A percentile compares a stretch with the other conserved stretches of the same genome.
Evolutionary conservation across 2,797 vertebrate genomes (phyloP).

Genomic region (Anabas testudineus): DNA sequence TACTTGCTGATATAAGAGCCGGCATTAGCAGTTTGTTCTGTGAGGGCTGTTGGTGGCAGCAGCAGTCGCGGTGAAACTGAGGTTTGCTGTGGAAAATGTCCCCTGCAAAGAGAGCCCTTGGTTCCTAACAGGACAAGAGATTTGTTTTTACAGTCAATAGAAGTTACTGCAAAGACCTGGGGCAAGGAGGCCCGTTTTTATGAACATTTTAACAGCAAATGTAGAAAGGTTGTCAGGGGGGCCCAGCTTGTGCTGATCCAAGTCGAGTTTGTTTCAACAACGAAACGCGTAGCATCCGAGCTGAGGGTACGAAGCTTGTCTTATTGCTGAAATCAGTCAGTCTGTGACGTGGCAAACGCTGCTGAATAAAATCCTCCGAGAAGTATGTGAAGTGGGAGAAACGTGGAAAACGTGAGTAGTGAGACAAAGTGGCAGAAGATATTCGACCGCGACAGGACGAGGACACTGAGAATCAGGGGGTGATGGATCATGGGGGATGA

Average conservation of each 20-base stretch:
- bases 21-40: slow-evolving; percentile 50
- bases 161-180: slow-evolving; percentile 53
- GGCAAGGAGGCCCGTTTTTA: slow-evolving; percentile 33
- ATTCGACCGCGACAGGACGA: slow-evolving; percentile 34
- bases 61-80: slow-evolving; percentile 68
- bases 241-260: slow-evolving; percentile 28
- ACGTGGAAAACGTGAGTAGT: slow-evolving; percentile 24
- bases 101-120: slow-evolving; percentile 71
- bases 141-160: slow-evolving; percentile 41
- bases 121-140: slow-evolving; percentile 60
- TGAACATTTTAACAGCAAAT: slow-evolving; percentile 28
- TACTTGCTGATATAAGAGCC: slow-evolving; percentile 41
- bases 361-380: slow-evolving; percentile 55
- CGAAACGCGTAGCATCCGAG: slow-evolving; percentile 48
- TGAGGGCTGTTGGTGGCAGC: slow-evolving; percentile 62
- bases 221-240: slow-evolving; percentile 31
- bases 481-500: slow-evolving; percentile 27
- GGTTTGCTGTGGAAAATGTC: slow-evolving; percentile 69
- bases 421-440: slow-evolving; percentile 46
- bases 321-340: slow-evolving; percentile 55
- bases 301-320: slow-evolving; percentile 46
- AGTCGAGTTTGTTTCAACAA: slow-evolving; percentile 46
- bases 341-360: slow-evolving; percentile 50
- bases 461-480: slow-evolving; percentile 24
- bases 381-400: slow-evolving; percentile 37